Conservation (phyloP, 2,797 vertebrate species). For the Nyctibius grandis region DNA sequence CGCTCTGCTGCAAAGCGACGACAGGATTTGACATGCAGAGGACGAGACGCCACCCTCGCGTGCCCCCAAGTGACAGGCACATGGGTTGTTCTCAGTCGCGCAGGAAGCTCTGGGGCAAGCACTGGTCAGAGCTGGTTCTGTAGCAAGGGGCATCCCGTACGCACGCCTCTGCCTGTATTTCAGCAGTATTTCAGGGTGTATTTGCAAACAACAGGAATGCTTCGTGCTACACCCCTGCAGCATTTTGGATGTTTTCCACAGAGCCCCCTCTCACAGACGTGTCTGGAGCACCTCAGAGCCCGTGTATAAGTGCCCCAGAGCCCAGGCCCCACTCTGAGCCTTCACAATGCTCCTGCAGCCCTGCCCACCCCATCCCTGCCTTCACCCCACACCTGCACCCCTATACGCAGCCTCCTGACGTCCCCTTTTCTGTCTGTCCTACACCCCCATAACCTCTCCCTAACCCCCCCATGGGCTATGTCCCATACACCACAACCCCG, state of each 20-base stretch:
- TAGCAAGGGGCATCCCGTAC: neutral
- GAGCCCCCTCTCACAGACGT: neutral
- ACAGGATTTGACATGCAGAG: accelerated
- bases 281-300: neutral
- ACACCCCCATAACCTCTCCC: too few relatives aligned
- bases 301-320: neutral
- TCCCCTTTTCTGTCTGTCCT: neutral
- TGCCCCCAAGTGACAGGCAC: neutral
- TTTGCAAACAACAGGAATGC: neutral
- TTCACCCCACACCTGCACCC: neutral
- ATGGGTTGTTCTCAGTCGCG: neutral
- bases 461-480: accelerated
- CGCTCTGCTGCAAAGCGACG: accelerated
- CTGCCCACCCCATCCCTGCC: neutral
- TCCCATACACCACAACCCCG: accelerated
- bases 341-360: neutral
- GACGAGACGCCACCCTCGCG: accelerated
- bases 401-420: neutral
- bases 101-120: accelerated
- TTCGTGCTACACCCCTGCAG: accelerated
- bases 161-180: accelerated
- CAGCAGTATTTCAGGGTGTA: accelerated
- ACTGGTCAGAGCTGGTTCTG: neutral
- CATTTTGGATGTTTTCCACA: neutral
- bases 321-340: neutral